phyloP scores from a whole-genome alignment of 2,113 vertebrate species.

The Hylia prasina region DNA sequence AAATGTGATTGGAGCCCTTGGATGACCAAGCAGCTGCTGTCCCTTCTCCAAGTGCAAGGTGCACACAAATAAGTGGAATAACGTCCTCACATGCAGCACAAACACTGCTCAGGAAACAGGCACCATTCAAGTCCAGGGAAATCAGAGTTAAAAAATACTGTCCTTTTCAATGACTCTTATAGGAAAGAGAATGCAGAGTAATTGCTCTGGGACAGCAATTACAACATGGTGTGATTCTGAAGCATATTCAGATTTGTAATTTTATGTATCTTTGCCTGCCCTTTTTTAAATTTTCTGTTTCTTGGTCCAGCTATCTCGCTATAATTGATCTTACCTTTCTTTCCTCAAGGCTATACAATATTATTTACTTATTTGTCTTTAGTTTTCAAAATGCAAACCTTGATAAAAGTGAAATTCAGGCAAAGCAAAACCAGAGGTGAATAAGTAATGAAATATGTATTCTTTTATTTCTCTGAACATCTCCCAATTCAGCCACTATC shows the following conservation, averaged over 20 bases:
- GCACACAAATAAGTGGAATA: not conserved
- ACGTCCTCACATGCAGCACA: accelerated
- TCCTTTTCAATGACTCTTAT: accelerated
- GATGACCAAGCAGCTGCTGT: not conserved
- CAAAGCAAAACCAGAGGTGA: not conserved
- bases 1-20: not conserved
- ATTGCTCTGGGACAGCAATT: not conserved
- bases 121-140: not conserved
- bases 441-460: not conserved
- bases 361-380: not conserved
- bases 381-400: not conserved
- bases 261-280: not conserved
- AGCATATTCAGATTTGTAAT: not conserved
- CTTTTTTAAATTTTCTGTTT: not conserved
- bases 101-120: not conserved
- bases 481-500: not conserved
- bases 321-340: not conserved
- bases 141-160: not conserved
- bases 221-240: not conserved
- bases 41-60: not conserved
- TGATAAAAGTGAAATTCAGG: not conserved
- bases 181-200: not conserved
- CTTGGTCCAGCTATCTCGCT: not conserved
- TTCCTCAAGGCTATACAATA: not conserved
- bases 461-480: not conserved